These are phyloP conservation scores for Lathamus discolor DNA, from an alignment of 2,113 vertebrate species.

Conservation along the genomic window DNA sequence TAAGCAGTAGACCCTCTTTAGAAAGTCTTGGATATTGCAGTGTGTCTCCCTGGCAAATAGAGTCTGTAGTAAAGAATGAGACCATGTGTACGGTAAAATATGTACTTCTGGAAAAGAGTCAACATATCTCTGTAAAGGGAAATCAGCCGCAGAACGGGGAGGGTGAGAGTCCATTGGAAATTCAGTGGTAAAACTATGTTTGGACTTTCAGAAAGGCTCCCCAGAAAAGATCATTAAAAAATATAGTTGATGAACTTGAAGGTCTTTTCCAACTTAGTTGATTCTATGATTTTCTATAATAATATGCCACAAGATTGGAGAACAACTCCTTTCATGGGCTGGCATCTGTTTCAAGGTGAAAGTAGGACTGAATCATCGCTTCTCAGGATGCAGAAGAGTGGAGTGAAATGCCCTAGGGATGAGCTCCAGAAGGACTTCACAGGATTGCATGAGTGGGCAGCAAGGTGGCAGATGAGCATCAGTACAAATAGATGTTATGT, in stretches of 20 bases:
- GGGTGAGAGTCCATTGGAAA: background rate
- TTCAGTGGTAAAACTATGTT: background rate
- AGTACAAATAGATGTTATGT: background rate
- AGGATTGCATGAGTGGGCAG: background rate
- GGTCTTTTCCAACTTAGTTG: background rate
- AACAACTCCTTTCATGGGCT: background rate
- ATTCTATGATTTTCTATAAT: background rate
- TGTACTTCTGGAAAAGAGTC: background rate
- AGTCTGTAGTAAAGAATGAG: background rate
- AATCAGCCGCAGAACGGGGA: background rate
- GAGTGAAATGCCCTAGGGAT: background rate
- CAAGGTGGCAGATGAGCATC: background rate
- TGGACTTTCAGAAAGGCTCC: background rate
- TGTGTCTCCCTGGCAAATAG: background rate
- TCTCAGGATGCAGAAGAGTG: background rate
- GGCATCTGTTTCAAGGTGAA: background rate
- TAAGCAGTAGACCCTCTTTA: background rate
- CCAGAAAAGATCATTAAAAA: background rate
- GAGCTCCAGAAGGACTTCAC: background rate
- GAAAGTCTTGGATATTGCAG: background rate
- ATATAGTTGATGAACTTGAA: background rate
- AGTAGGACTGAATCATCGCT: background rate
- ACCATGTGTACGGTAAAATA: background rate
- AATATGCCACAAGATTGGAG: too few species aligned
- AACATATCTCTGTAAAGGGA: fast-evolving